phyloP scores from a whole-genome alignment of 2,797 vertebrate species.

The Ciconia nigra region DNA sequence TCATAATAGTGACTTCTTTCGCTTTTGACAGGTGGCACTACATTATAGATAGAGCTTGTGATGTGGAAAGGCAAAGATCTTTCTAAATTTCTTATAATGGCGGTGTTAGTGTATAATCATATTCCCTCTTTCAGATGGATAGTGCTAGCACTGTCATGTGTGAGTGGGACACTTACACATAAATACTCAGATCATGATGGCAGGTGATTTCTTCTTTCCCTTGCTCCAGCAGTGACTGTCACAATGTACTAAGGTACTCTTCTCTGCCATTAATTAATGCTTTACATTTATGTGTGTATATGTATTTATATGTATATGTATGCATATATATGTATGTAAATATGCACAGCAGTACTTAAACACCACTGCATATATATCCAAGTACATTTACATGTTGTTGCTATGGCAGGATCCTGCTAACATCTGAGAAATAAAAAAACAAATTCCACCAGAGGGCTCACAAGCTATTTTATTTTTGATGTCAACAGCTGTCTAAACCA shows the following conservation, averaged over 20 bases:
- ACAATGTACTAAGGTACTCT: not conserved
- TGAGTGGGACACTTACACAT: not conserved
- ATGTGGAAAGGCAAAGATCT: not conserved
- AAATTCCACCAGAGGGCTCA: conserved; percentile 34
- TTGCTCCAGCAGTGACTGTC: not conserved
- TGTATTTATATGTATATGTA: not conserved
- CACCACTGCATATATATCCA: not conserved
- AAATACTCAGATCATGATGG: not conserved
- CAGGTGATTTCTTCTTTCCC: not conserved
- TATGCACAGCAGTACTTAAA: not conserved
- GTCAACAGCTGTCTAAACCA: not conserved
- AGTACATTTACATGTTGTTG: not conserved
- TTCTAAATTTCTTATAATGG: not conserved
- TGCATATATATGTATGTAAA: not conserved
- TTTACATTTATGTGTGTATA: not conserved
- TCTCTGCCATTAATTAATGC: not conserved
- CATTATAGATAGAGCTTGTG: not conserved
- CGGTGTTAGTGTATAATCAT: not conserved
- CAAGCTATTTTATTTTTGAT: not conserved
- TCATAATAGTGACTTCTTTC: not conserved
- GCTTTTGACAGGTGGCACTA: not conserved
- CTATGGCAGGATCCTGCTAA: not conserved
- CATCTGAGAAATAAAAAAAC: not conserved
- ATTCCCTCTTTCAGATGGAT: not conserved
- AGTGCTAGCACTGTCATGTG: not conserved